Evolutionary conservation across 2,888 invertebrate species (phyloP).

Genomic region (Willowsia nigromaculata): DNA sequence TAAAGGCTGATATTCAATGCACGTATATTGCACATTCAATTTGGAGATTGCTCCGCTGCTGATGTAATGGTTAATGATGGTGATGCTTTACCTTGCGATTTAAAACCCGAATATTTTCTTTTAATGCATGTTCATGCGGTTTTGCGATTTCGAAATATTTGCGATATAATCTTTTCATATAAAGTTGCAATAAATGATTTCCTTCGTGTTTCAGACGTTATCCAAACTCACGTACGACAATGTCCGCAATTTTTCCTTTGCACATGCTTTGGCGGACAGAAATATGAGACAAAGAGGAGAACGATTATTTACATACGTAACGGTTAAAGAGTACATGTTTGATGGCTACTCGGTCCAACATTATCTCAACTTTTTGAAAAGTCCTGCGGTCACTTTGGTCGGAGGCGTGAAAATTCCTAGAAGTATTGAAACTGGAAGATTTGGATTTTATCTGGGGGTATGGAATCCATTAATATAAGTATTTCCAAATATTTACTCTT

Average conservation of each 20-base stretch:
- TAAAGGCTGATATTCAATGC: too few species aligned
- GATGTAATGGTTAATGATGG: too few species aligned
- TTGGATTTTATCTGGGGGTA: constrained; percentile 78
- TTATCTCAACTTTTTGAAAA: constrained; percentile 76
- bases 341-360: constrained; percentile 77
- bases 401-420: constrained; percentile 75
- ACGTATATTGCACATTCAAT: too few species aligned
- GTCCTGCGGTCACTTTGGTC: constrained; percentile 74
- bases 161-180: background rate
- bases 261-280: constrained; percentile 75
- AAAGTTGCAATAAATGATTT: too few species aligned
- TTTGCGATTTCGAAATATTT: too few species aligned
- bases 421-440: constrained; percentile 76
- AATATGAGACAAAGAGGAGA: constrained; percentile 77
- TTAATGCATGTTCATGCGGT: background rate
- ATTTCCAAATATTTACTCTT: too few species aligned
- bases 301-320: constrained; percentile 76
- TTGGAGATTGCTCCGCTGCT: too few species aligned
- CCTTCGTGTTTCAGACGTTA: constrained; percentile 61
- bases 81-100: too few species aligned
- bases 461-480: constrained; percentile 38
- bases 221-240: constrained; percentile 73
- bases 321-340: constrained; percentile 77
- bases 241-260: constrained; percentile 75
- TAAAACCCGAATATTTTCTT: too few species aligned